Evolutionary conservation across 1,140 invertebrate genomes (phyloP).

Genomic region (Papilio machaon): DNA sequence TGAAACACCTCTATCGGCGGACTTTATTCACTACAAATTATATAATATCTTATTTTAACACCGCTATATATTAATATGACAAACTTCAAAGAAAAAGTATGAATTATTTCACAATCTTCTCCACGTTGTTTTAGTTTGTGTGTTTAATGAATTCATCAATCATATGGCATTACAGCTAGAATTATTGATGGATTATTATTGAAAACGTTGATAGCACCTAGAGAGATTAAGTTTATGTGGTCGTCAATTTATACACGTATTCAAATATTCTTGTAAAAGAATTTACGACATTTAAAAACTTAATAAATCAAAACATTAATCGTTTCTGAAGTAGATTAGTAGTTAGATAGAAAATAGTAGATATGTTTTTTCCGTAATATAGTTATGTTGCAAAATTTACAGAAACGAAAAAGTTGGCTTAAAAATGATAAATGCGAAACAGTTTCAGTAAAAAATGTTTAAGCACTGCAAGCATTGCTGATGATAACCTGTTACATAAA

Average conservation of each 20-base stretch:
- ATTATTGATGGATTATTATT: conserved; percentile 27
- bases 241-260: not conserved
- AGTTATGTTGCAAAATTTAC: too few species aligned
- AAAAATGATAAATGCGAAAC: too few species aligned
- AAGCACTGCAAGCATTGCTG: too few species aligned
- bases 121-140: not conserved
- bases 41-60: too few species aligned
- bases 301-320: too few species aligned
- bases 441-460: too few species aligned
- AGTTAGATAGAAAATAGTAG: too few species aligned
- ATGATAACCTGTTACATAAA: too few species aligned
- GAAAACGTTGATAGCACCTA: not conserved
- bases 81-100: not conserved
- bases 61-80: not conserved
- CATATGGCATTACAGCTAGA: conserved; percentile 7
- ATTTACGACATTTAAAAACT: too few species aligned
- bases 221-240: not conserved
- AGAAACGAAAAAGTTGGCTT: too few species aligned
- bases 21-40: not conserved
- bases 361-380: too few species aligned
- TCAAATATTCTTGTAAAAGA: not conserved
- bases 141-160: conserved; percentile 3
- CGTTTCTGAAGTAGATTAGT: too few species aligned
- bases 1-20: not conserved
- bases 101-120: not conserved